phyloP scores from a whole-genome alignment of 2,888 invertebrate genomes.

The Acrobasis suavella region DNA sequence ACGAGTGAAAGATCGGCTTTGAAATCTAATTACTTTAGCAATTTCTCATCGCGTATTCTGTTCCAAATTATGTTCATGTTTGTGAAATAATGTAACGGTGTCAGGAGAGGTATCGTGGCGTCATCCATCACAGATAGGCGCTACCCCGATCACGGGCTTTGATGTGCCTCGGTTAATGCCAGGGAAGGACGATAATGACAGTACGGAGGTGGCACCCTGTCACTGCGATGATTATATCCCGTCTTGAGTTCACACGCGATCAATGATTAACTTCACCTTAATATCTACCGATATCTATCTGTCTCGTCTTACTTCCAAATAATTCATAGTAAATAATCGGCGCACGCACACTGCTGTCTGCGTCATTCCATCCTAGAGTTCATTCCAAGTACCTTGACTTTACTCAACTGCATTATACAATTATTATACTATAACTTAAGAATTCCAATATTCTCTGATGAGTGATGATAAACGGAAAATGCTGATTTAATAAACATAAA shows the following conservation, averaged over 20 bases:
- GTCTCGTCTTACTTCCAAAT: too few relatives aligned
- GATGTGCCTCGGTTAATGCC: conserved; percentile 22
- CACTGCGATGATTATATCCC: background rate
- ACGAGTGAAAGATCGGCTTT: conserved; percentile 4
- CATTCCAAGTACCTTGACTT: too few relatives aligned
- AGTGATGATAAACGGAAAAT: too few relatives aligned
- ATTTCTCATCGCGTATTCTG: conserved; percentile 11
- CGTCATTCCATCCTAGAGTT: too few relatives aligned
- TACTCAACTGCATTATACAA: too few relatives aligned
- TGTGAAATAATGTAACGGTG: conserved; percentile 12
- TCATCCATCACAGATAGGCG: conserved; percentile 40
- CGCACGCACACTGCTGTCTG: too few relatives aligned
- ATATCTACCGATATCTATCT: background rate
- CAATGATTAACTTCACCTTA: background rate
- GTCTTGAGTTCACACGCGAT: conserved; percentile 7
- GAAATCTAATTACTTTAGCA: conserved; percentile 4
- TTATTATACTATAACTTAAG: too few relatives aligned
- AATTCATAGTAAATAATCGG: too few relatives aligned
- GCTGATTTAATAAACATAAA: too few relatives aligned
- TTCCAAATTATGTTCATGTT: conserved; percentile 10
- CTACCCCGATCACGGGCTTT: conserved; percentile 37
- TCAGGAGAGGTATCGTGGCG: conserved; percentile 25
- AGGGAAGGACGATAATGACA: background rate
- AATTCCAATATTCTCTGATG: too few relatives aligned
- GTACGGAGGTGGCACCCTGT: background rate